Evolutionary conservation across 2,888 invertebrate genomes (phyloP), one percentile per base, ranked within the genome.

Genomic region (Sarcophaga subvicina): DNA sequence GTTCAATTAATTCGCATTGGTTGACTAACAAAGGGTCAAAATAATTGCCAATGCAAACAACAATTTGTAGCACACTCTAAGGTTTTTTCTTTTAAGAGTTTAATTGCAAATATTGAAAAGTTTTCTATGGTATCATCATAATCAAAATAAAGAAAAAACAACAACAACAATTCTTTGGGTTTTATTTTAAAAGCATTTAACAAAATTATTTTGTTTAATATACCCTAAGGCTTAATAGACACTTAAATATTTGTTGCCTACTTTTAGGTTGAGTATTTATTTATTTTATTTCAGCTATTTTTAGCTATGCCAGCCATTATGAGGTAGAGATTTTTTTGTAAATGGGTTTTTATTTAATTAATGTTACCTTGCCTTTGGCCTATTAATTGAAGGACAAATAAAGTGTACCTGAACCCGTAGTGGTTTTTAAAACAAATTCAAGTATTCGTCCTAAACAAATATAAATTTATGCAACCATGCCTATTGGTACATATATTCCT

Each of bases 371-470:
- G n/a, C 63, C 73, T 17, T 73, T 60, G 6, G 6, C 11, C n/a
- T 12, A 47, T 60, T 47, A 81, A 67, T 62, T 69, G 20, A 75
- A 73, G 66, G 27, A 73, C 73, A 59, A 20, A 59, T 59, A 64
- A 20, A 17, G 59, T 17, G 6, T 71, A 64, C 4, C 22, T 37
- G 54, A 60, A 49, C 73, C 27, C 3, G 60, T 60, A 14, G 49
- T 67, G 67, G 27, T 62, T 75, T 37, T 37, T 37, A 8, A 37
- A 54, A 54, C 4, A 17, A 54, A 54, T 54, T 14, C 54, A 54
- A 17, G n/a, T 62, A 62, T 22, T 37, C 22, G 11, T 62, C 80
- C 73, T 67, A 80, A 80, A 73, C 25, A 80, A 72, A 66, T 66
- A 72, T 45, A 45, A 62, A 6, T 22, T 62, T 20, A 20, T 20